These are phyloP conservation scores for Pyrgus malvae DNA, from an alignment of 2,888 invertebrate genomes.

Conservation along the genomic window DNA sequence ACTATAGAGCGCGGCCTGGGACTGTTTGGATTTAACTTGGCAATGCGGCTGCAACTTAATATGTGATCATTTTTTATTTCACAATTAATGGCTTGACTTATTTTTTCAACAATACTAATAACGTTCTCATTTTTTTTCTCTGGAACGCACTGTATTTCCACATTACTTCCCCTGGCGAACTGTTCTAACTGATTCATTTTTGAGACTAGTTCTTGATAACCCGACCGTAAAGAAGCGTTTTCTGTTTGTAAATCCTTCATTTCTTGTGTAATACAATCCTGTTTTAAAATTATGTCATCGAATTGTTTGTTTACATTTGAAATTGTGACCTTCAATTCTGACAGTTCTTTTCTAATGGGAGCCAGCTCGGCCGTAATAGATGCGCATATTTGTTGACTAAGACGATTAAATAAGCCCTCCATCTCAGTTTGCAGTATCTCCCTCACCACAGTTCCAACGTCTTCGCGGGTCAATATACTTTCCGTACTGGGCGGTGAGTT, in stretches of 20 bases:
- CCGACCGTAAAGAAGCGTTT: neutral
- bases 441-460: neutral
- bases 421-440: conserved; percentile 1
- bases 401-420: neutral
- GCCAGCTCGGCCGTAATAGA: neutral
- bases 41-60: neutral
- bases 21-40: neutral
- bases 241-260: neutral
- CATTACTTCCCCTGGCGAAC: neutral
- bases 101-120: neutral
- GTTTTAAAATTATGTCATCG: neutral
- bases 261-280: neutral
- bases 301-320: neutral
- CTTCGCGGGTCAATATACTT: neutral
- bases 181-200: neutral
- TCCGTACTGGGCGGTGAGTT: neutral
- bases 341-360: neutral
- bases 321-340: neutral
- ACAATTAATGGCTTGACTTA: neutral
- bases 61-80: neutral
- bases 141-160: neutral
- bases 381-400: neutral
- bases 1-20: neutral
- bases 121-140: neutral
- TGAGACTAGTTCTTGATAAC: neutral